Base-by-base conservation (phyloP, 1,140 invertebrate species). In the Sitodiplosis mosellana region DNA sequence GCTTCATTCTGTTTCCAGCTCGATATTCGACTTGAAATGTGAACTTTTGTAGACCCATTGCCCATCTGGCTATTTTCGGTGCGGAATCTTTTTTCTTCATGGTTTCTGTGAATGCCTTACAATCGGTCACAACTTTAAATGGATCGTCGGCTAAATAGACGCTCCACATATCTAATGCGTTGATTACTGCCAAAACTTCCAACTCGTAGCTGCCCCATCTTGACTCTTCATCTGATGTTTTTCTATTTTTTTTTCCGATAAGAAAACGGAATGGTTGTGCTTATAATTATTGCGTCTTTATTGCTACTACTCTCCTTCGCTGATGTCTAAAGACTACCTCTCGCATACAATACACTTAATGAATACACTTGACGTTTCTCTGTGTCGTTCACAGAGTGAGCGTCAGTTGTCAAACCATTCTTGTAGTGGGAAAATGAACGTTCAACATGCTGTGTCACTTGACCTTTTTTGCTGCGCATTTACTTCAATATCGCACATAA, bases 111-210 rank as follows among this genome's bases (percentile, higher is more conserved):
- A 59, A 54, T 37, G 48, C 52, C 47, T 52, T 54, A 46, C 54
- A 58, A 51, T 53, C 54, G 2, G 51, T 57, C 21, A 55, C 50
- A 14, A 69, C 59, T 45, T 61, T 56, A 49, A 64, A 63, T 19
- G 56, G 37, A 45, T 51, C 62, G 18, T 59, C 59, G 36, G 60
- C 53, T 17, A 72, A 52, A 52, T 65, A 73, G 17, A 56, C 49
- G 48, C 52, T 45, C 47, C 65, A 69, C 34, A 63, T 56, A 44
- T 65, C 53, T 14, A 71, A 53, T 1, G 63, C 59, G 52, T 60
- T 58, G 7, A 70, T 50, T 17, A 70, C 56, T 5, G 66, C 63
- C 6, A 72, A 51, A 45, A 52, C 54, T 59, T 72, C 69, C 38
- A 62, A 51, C 52, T 71, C 65, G 38, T 58, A 64, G 48, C 59